Percentiles rank a stretch among this genome's conserved stretches.
Conservation (phyloP, 2,888 invertebrate genomes). For the Torymus texanus region DNA sequence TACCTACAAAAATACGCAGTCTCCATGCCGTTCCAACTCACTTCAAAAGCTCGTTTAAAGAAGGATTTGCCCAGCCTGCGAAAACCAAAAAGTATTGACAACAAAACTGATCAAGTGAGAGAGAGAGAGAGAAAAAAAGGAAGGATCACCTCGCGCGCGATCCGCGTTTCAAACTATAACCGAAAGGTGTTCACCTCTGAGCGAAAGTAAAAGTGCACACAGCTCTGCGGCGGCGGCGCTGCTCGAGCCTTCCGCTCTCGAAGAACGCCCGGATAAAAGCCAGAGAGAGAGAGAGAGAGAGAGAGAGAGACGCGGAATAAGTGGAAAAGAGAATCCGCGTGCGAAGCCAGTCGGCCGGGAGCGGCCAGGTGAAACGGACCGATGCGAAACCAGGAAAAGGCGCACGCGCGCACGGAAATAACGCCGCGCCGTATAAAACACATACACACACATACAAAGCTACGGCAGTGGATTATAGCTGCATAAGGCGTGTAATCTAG, state of each 20-base stretch:
- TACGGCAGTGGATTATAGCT: conserved; percentile 12
- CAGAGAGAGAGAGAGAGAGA: conserved; percentile 1
- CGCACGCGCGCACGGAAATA: conserved; percentile 13
- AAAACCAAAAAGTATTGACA: no score
- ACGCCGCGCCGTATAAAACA: not conserved
- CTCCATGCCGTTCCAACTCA: no score
- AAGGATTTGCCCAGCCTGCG: no score
- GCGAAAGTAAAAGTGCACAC: conserved; percentile 54
- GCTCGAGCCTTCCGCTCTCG: conserved; percentile 33
- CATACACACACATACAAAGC: no score
- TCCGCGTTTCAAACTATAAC: conserved; percentile 24
- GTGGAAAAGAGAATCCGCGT: conserved; percentile 39
- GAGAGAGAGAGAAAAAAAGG: not conserved
- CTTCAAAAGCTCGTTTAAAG: no score
- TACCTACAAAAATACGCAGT: no score
- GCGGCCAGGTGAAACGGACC: conserved; percentile 35
- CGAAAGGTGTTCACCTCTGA: conserved; percentile 48
- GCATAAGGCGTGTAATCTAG: conserved; percentile 29
- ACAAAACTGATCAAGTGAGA: not conserved
- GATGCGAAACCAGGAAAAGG: conserved; percentile 35
- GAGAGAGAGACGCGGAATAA: not conserved
- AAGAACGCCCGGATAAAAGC: conserved; percentile 38
- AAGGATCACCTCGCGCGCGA: conserved; percentile 6
- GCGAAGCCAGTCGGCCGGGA: conserved; percentile 13
- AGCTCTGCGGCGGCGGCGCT: not conserved